A percentile compares a stretch with the other conserved stretches of the same genome.
Conservation (phyloP, 2,888 invertebrate species). For the Portevinia maculata region DNA sequence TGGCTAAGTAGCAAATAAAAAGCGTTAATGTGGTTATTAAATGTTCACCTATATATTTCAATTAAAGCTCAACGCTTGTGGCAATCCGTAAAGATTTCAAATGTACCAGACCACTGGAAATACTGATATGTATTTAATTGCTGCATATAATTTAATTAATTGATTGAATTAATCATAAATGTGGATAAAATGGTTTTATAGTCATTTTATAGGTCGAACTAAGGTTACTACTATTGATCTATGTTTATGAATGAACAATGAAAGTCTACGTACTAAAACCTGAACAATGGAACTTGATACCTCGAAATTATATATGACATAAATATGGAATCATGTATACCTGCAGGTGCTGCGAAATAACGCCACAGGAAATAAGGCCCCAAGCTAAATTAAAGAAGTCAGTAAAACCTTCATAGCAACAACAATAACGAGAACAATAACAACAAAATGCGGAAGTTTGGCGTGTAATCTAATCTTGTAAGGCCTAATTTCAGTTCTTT, state of each 20-base stretch:
- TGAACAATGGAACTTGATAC: no score
- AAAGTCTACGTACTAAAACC: neutral
- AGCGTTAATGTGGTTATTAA: constrained; percentile 35
- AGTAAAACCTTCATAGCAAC: no score
- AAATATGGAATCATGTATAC: no score
- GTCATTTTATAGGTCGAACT: constrained; percentile 13
- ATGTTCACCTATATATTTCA: constrained; percentile 27
- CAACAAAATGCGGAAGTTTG: no score
- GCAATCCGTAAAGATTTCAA: neutral
- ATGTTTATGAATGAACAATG: neutral
- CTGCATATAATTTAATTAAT: neutral
- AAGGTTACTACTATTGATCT: constrained; percentile 1
- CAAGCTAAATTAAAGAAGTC: no score
- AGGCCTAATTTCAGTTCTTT: no score
- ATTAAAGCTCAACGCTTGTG: constrained; percentile 15
- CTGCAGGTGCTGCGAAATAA: no score
- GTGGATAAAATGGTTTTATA: neutral
- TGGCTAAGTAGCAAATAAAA: constrained; percentile 24
- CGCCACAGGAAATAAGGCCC: no score
- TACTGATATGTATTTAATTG: neutral
- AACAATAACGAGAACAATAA: no score
- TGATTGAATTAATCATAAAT: constrained; percentile 2
- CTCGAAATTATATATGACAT: no score
- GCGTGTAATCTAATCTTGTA: no score
- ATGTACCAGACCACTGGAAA: constrained; percentile 10